Conservation (phyloP, 2,888 invertebrate species). For the Synergus japonicus region DNA sequence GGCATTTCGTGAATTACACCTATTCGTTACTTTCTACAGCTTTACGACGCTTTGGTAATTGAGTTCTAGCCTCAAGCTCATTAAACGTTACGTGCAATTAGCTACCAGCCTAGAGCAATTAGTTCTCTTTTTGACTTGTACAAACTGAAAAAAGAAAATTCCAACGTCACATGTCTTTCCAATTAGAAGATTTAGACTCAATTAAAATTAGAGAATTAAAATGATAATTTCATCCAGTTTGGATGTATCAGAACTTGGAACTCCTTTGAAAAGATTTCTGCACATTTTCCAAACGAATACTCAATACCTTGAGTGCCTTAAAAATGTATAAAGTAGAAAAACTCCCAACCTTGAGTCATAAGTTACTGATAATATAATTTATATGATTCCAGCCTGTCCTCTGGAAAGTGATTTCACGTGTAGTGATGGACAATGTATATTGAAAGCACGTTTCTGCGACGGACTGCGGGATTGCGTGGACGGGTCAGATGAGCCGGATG, state of each 20-base stretch:
- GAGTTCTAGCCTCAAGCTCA: conserved; percentile 8
- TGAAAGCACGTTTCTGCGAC: conserved; percentile 82
- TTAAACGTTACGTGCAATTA: conserved; percentile 27
- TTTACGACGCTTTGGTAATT: conserved; percentile 32
- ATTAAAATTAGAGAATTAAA: background rate
- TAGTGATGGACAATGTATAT: conserved; percentile 82
- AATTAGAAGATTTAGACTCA: background rate
- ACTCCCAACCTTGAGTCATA: background rate
- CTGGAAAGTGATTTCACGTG: conserved; percentile 80
- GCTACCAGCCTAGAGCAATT: background rate
- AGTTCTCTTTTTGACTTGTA: background rate
- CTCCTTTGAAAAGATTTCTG: background rate
- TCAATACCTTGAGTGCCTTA: background rate
- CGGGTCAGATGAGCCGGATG: conserved; percentile 83
- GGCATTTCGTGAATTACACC: conserved; percentile 9
- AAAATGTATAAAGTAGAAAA: background rate
- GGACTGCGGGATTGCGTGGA: conserved; percentile 84
- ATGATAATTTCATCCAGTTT: background rate
- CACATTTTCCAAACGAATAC: background rate
- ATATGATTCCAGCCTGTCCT: conserved; percentile 78
- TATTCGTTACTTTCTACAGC: conserved; percentile 24
- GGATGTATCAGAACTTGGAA: background rate
- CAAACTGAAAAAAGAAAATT: background rate
- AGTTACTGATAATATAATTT: conserved; percentile 31
- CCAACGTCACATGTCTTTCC: background rate